A percentile compares a stretch with the other conserved stretches of the same genome.
Conservation (phyloP, 2,888 invertebrate species). For the Congeria kusceri region DNA sequence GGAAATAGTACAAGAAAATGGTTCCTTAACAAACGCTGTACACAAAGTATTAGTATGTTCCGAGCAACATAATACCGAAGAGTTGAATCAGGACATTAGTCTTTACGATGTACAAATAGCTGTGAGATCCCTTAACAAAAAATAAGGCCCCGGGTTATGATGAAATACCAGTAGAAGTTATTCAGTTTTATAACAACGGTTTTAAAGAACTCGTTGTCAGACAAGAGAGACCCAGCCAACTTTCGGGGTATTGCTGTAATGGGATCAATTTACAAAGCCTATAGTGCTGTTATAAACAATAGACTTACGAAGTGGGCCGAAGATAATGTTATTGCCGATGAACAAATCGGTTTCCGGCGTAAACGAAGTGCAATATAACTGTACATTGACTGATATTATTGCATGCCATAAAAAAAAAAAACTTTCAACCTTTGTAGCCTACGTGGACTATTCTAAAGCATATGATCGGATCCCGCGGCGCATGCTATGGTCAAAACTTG, state of each 20-base stretch:
- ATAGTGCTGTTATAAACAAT: not conserved
- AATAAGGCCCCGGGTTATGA: too few relatives aligned
- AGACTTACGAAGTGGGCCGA: slow-evolving; percentile 5
- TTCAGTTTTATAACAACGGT: not conserved
- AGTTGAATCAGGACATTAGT: too few relatives aligned
- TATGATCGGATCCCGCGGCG: not conserved
- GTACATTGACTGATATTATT: slow-evolving; percentile 1
- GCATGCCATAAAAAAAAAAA: not conserved
- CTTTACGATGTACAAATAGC: too few relatives aligned
- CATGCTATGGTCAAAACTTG: not conserved
- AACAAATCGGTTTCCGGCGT: not conserved
- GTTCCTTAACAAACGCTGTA: too few relatives aligned
- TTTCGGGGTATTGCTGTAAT: not conserved
- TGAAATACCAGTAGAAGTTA: too few relatives aligned
- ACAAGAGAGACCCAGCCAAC: not conserved
- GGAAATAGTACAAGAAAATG: too few relatives aligned
- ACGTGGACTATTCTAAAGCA: not conserved
- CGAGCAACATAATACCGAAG: too few relatives aligned
- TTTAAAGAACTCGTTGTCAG: not conserved
- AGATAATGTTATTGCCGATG: not conserved
- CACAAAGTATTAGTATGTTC: too few relatives aligned
- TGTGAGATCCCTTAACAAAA: too few relatives aligned
- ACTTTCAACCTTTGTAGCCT: not conserved
- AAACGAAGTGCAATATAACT: not conserved
- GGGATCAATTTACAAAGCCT: not conserved